Conservation (phyloP, 2,888 invertebrate genomes). For the Nasonovia ribisnigri region DNA sequence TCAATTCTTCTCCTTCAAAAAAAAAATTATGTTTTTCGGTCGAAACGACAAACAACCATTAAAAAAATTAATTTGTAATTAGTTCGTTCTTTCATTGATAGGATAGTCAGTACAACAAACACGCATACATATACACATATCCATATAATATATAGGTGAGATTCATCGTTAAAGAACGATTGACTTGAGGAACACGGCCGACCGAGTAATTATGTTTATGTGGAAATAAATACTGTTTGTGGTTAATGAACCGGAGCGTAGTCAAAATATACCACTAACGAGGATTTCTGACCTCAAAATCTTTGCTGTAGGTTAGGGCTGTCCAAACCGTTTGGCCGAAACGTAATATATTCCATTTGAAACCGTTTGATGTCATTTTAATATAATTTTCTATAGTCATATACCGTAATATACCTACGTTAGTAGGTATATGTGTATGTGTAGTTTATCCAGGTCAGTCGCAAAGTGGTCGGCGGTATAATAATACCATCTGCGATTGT, state of each 20-base stretch:
- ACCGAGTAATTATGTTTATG: conserved; percentile 15
- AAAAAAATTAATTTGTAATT: background rate
- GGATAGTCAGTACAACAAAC: background rate
- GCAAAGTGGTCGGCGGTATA: background rate
- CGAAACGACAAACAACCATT: background rate
- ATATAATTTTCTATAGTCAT: background rate
- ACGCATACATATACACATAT: background rate
- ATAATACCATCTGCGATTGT: background rate
- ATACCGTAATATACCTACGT: background rate
- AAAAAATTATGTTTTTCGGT: too few species aligned
- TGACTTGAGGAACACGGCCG: conserved; percentile 31
- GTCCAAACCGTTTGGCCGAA: background rate
- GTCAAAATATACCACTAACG: conserved; percentile 31
- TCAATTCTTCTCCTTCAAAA: too few species aligned
- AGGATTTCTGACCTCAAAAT: conserved; percentile 33
- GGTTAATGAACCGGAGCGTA: conserved; percentile 33
- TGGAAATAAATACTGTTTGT: background rate
- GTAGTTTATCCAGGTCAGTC: conserved; percentile 2
- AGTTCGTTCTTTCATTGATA: background rate
- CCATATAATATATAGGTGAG: background rate
- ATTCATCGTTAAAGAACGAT: conserved; percentile 25
- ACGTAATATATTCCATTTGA: conserved; percentile 8
- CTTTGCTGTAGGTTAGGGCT: background rate
- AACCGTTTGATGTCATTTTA: conserved; percentile 4
- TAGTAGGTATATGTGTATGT: background rate